A percentile compares a stretch with the other conserved stretches of the same genome.
Evolutionary conservation across 2,797 vertebrate genomes (phyloP).

Genomic region (Microctenopoma steveboyesi): DNA sequence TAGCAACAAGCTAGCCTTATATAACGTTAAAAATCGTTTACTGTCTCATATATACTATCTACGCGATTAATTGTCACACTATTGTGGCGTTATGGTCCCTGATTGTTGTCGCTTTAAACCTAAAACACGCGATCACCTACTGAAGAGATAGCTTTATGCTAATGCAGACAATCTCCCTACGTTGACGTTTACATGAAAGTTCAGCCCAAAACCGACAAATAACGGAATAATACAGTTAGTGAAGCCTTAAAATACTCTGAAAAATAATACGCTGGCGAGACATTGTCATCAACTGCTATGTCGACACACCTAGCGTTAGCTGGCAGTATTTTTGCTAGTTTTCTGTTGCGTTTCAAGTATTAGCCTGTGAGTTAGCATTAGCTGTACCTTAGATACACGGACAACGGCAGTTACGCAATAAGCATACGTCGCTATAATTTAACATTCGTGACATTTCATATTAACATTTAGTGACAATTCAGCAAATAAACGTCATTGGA

Average conservation of each 20-base stretch:
- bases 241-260: rapidly evolving
- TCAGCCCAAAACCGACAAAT: rapidly evolving
- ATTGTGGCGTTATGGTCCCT: background rate
- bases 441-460: too few species aligned
- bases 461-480: rapidly evolving
- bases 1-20: conserved; percentile 11
- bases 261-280: background rate
- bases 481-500: rapidly evolving
- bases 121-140: background rate
- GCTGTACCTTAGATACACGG: conserved; percentile 10
- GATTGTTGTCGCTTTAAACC: conserved; percentile 5
- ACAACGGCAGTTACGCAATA: background rate
- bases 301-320: background rate
- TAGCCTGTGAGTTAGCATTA: conserved; percentile 44
- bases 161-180: background rate
- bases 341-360: conserved; percentile 26
- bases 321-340: conserved; percentile 1
- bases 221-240: background rate
- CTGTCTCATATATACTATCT: too few species aligned
- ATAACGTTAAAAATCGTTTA: background rate
- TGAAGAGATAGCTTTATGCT: conserved; percentile 9
- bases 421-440: background rate
- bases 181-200: background rate
- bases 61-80: too few species aligned
- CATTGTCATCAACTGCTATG: rapidly evolving